phyloP scores from a whole-genome alignment of 2,888 invertebrate species.

The Ophion ventricosus region DNA sequence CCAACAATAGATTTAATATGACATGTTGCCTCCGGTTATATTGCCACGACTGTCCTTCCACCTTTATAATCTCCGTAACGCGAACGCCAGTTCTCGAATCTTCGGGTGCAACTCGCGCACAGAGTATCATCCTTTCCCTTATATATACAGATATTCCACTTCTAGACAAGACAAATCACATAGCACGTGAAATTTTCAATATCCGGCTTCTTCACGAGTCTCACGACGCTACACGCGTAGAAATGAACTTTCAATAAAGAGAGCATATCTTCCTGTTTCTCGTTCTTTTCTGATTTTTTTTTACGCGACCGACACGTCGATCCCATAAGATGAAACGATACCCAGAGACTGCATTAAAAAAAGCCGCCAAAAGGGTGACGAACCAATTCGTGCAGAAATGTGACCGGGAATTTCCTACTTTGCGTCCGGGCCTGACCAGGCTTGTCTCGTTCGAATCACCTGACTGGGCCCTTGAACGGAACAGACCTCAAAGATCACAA shows the following conservation, averaged over 20 bases:
- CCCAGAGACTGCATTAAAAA: not conserved
- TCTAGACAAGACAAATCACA: constrained; percentile 56
- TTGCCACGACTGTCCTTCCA: constrained; percentile 69
- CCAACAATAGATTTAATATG: constrained; percentile 74
- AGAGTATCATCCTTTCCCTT: constrained; percentile 26
- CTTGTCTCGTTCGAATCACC: no score
- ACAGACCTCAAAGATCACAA: no score
- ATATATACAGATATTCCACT: constrained; percentile 34
- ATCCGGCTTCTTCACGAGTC: constrained; percentile 34
- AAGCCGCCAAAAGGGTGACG: no score
- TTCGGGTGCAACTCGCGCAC: constrained; percentile 35
- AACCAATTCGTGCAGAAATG: no score
- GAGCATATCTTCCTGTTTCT: not conserved
- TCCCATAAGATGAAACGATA: not conserved
- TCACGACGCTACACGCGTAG: not conserved
- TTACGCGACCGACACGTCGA: not conserved
- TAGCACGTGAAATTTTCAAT: constrained; percentile 65
- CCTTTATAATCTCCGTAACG: constrained; percentile 45
- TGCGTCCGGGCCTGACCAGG: no score
- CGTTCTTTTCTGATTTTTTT: not conserved
- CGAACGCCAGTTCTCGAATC: constrained; percentile 36
- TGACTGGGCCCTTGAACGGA: no score
- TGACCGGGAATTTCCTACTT: no score
- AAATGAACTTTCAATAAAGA: constrained; percentile 30
- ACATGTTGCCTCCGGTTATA: constrained; percentile 75